Conservation (phyloP, 2,888 invertebrate genomes). For the Drosophila bunnanda region DNA sequence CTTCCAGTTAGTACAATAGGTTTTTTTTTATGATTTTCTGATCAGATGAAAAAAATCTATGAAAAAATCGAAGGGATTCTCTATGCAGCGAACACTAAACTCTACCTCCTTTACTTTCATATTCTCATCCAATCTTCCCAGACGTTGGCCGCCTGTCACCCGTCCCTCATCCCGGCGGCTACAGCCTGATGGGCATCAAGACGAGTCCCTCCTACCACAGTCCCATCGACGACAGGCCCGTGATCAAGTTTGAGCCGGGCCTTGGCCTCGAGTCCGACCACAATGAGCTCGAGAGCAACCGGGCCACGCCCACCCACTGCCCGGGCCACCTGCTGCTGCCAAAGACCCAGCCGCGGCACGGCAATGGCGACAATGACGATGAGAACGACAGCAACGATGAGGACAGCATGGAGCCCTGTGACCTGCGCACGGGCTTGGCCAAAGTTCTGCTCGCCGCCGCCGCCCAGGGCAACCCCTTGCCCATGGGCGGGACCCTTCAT, state of each 20-base stretch:
- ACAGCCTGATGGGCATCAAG: slow-evolving; percentile 73
- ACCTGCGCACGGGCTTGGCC: slow-evolving; percentile 78
- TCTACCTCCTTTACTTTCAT: slow-evolving; percentile 27
- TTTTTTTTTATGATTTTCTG: slow-evolving; percentile 30
- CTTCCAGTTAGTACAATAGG: slow-evolving; percentile 41
- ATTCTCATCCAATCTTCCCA: slow-evolving; percentile 26
- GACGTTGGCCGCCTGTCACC: slow-evolving; percentile 39
- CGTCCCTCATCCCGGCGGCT: slow-evolving; percentile 52
- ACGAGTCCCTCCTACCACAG: slow-evolving; percentile 82
- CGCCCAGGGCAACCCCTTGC: slow-evolving; percentile 45
- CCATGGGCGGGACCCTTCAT: slow-evolving; percentile 47
- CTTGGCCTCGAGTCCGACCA: slow-evolving; percentile 59
- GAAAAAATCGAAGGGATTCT: background rate
- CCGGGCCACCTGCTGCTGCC: slow-evolving; percentile 23
- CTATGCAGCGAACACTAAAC: slow-evolving; percentile 13
- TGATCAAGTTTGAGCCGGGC: slow-evolving; percentile 80
- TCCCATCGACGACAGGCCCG: slow-evolving; percentile 69
- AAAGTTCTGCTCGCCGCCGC: slow-evolving; percentile 73
- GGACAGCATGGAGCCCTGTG: slow-evolving; percentile 82
- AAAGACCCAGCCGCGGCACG: slow-evolving; percentile 35
- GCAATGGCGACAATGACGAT: slow-evolving; percentile 58
- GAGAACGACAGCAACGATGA: slow-evolving; percentile 60
- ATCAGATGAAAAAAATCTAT: slow-evolving; percentile 6
- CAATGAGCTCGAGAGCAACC: slow-evolving; percentile 70
- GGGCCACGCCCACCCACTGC: slow-evolving; percentile 58